These are phyloP conservation scores for Alviniconcha strummeri DNA, from an alignment of 2,888 invertebrate species.

Conservation along the genomic window DNA sequence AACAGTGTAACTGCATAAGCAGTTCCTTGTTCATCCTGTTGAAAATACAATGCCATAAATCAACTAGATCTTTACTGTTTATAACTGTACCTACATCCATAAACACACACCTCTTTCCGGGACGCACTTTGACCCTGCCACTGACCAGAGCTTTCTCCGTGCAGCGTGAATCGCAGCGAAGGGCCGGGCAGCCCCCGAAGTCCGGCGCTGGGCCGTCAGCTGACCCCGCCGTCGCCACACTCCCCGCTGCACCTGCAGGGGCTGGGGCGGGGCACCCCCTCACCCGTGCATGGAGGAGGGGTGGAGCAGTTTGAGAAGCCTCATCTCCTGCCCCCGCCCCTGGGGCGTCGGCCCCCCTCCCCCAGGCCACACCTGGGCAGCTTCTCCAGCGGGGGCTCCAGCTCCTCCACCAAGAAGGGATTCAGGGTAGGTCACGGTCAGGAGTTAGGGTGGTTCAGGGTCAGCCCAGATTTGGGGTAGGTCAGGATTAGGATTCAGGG, in stretches of 20 bases:
- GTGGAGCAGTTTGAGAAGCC: constrained; percentile 55
- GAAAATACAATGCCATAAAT: too few species aligned
- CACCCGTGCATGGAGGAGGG: constrained; percentile 42
- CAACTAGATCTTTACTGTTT: too few species aligned
- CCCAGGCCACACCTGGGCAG: constrained; percentile 38
- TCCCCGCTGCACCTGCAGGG: constrained; percentile 29
- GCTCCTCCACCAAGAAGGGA: constrained; percentile 42
- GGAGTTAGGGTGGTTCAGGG: too few species aligned
- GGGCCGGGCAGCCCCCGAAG: constrained; percentile 24
- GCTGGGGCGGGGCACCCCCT: constrained; percentile 18
- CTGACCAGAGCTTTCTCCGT: not conserved
- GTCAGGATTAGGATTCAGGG: not conserved
- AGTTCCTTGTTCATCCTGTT: too few species aligned
- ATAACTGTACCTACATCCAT: too few species aligned
- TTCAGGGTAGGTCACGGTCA: constrained; percentile 30
- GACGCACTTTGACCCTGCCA: too few species aligned
- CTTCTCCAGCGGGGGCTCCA: constrained; percentile 40
- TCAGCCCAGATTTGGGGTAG: too few species aligned
- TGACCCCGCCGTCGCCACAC: constrained; percentile 15
- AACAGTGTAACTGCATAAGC: too few species aligned
- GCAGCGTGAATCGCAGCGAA: constrained; percentile 20
- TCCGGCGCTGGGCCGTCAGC: constrained; percentile 17
- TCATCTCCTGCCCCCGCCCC: constrained; percentile 43
- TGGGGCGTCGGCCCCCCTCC: constrained; percentile 25
- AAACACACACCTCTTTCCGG: too few species aligned